Conservation (phyloP, 2,888 invertebrate genomes). For the Drosophila rellima region DNA sequence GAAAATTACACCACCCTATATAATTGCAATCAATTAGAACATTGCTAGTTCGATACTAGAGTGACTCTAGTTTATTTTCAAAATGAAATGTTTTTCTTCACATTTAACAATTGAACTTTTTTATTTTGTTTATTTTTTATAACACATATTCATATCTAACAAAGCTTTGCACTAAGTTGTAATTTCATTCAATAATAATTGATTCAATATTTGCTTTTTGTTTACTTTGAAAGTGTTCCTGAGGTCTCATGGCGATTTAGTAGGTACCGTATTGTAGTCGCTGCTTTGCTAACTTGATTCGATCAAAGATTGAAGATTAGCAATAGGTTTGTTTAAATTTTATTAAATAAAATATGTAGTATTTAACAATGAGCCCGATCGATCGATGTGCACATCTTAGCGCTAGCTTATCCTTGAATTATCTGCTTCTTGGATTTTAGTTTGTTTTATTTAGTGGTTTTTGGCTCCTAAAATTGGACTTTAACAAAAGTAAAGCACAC, state of each 20-base stretch:
- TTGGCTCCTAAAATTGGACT: constrained; percentile 73
- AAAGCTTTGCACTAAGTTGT: constrained; percentile 57
- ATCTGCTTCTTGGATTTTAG: constrained; percentile 8
- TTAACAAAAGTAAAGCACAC: constrained; percentile 77
- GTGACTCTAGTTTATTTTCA: not conserved
- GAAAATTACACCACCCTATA: too few relatives aligned
- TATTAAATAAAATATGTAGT: constrained; percentile 76
- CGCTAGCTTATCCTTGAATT: constrained; percentile 33
- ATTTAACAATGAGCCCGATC: constrained; percentile 71
- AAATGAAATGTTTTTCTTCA: constrained; percentile 51
- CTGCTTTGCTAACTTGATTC: constrained; percentile 52
- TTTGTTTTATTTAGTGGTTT: constrained; percentile 48
- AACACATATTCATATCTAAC: constrained; percentile 64
- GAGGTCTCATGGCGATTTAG: constrained; percentile 57
- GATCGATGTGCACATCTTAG: constrained; percentile 59
- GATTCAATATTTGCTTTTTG: constrained; percentile 22
- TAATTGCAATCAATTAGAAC: too few relatives aligned
- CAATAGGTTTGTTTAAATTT: constrained; percentile 64
- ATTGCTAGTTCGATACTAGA: too few relatives aligned
- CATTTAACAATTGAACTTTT: constrained; percentile 74
- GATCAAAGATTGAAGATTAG: constrained; percentile 53
- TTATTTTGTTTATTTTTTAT: constrained; percentile 44
- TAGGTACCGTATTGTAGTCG: constrained; percentile 63
- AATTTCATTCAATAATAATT: constrained; percentile 13
- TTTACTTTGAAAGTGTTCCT: constrained; percentile 72